These are phyloP conservation scores for Centropus unirufus DNA, from an alignment of 2,113 vertebrate genomes.

Conservation along the genomic window DNA sequence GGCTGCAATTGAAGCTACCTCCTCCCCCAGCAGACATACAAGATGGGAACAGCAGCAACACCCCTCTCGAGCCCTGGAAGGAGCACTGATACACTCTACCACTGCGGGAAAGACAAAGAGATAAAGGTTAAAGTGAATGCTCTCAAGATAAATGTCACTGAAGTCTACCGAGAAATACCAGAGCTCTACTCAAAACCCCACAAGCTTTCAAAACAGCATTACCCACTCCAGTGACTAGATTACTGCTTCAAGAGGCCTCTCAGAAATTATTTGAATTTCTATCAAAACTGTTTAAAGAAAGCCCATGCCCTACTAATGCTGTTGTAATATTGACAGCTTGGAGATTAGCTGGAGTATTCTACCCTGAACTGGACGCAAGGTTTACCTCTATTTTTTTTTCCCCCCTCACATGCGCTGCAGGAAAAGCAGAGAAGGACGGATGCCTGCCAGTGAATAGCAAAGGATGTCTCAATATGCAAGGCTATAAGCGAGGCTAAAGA, in stretches of 20 bases:
- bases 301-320: background rate
- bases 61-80: background rate
- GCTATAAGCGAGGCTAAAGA: background rate
- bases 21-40: background rate
- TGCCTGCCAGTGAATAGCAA: background rate
- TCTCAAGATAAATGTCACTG: background rate
- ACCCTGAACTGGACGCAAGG: background rate
- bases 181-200: background rate
- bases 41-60: background rate
- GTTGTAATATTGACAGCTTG: background rate
- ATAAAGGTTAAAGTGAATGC: background rate
- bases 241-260: background rate
- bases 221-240: background rate
- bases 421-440: background rate
- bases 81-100: background rate
- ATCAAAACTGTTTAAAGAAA: conserved; percentile 31
- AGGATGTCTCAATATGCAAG: background rate
- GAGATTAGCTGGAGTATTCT: background rate
- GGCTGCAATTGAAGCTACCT: background rate
- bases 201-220: conserved; percentile 18
- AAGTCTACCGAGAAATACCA: background rate
- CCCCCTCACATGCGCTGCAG: background rate
- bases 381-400: background rate
- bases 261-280: conserved; percentile 7
- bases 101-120: background rate